Evolutionary conservation across 2,888 invertebrate species (phyloP).

Genomic region (Leuctra nigra): DNA sequence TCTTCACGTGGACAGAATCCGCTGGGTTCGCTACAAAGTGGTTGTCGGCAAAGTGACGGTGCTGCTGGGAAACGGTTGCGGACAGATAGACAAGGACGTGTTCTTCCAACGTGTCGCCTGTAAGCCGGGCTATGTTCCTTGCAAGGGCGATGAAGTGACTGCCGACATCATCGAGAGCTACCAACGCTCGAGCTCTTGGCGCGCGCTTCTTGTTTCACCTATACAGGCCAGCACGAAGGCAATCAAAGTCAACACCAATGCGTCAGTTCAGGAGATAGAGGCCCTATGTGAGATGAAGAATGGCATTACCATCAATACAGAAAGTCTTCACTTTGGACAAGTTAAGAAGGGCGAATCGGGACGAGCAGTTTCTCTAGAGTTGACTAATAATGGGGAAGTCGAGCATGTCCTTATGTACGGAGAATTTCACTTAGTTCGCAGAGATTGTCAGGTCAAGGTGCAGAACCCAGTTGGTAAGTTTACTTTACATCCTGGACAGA

Average conservation of each 20-base stretch:
- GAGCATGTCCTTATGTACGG: slow-evolving; percentile 45
- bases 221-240: neutral
- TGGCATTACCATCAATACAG: slow-evolving; percentile 47
- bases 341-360: slow-evolving; percentile 40
- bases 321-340: slow-evolving; percentile 40
- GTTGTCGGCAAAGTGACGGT: slow-evolving; percentile 45
- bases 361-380: slow-evolving; percentile 42
- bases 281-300: slow-evolving; percentile 40
- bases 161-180: slow-evolving; percentile 68
- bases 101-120: slow-evolving; percentile 53
- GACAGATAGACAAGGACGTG: slow-evolving; percentile 51
- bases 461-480: slow-evolving; percentile 31
- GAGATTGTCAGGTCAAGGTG: neutral
- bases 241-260: neutral
- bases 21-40: slow-evolving; percentile 52
- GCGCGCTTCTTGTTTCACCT: slow-evolving; percentile 49
- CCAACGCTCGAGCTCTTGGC: slow-evolving; percentile 51
- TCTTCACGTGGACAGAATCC: slow-evolving; percentile 52
- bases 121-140: slow-evolving; percentile 47
- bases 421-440: slow-evolving; percentile 44
- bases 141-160: slow-evolving; percentile 51
- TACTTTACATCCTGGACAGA: slow-evolving; percentile 42
- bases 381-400: slow-evolving; percentile 42
- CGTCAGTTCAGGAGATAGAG: neutral
- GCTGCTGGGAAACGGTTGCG: slow-evolving; percentile 37